Conservation (phyloP, 2,888 invertebrate species). For the Hydrotaea diabolus region DNA sequence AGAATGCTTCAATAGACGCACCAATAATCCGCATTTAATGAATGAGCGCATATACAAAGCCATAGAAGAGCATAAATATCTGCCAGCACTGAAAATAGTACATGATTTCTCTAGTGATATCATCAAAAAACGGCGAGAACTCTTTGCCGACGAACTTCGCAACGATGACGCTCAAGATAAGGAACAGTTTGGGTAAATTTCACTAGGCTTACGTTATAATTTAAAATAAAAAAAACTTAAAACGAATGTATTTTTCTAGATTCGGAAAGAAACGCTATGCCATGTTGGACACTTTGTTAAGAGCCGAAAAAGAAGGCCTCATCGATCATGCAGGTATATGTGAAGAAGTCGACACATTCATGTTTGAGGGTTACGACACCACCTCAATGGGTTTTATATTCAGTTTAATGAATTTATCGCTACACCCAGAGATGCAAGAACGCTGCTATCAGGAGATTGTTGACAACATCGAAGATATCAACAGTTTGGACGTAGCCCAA, state of each 20-base stretch:
- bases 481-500: constrained; percentile 66
- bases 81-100: constrained; percentile 42
- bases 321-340: constrained; percentile 82
- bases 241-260: constrained; percentile 58
- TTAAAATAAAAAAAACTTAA: background rate
- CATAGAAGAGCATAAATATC: constrained; percentile 45
- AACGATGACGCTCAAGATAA: constrained; percentile 10
- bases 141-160: constrained; percentile 32
- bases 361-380: constrained; percentile 78
- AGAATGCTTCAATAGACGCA: constrained; percentile 56
- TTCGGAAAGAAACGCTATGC: constrained; percentile 73
- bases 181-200: constrained; percentile 44
- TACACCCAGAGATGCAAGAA: constrained; percentile 73
- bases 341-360: constrained; percentile 87
- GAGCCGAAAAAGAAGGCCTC: constrained; percentile 73
- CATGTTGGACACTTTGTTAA: constrained; percentile 74
- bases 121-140: constrained; percentile 47
- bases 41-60: constrained; percentile 42
- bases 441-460: constrained; percentile 74
- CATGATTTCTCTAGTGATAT: constrained; percentile 57
- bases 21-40: constrained; percentile 50
- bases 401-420: constrained; percentile 73
- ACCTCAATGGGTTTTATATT: constrained; percentile 76
- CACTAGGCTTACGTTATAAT: background rate
- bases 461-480: constrained; percentile 70